Base-by-base conservation (phyloP, 2,888 invertebrate species). In the Epirrhoe alternata region DNA sequence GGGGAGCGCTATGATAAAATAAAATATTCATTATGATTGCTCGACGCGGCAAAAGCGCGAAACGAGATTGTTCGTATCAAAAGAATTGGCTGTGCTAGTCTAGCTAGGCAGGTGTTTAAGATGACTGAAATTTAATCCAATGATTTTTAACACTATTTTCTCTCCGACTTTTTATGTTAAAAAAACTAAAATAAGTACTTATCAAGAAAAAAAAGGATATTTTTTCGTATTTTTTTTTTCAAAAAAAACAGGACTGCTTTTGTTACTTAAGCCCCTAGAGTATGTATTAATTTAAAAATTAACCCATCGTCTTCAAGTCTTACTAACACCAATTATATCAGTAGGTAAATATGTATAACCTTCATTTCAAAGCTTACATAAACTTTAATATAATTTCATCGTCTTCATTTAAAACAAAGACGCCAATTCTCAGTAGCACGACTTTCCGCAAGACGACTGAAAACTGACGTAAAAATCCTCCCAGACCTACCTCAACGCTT, bases 21-120 rank as follows among this genome's bases (percentile, higher is more conserved):
- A 92, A 92, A 93, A 92, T 92, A 92, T 93, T 92, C 92, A 92
- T 93, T 92, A 93, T 92, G 90, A 92, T 91, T 90, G 89, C 90
- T 89, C 86, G 84, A 81, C 86, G 88, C 89, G 88, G 84, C 85
- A 85, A 86, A 87, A 85, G 87, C 89, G 87, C 88, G 89, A 79
- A 78, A 74, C 79, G 81, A 77, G 81, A 73, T 79, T 83, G 78
- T 85, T 64, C 56, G 38, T 64, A 53, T 59, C 61, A 50, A 30
- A 65, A 56, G 78, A 61, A 77, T 85, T 86, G 89, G 87, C 74
- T 60, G 65, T 52, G 62, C 38, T 54, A 10, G 17, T 54, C 12
- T 54, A n/a, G n/a, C 14, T 38, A 55, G 24, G 24, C 38, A 5
- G 16, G 6, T 47, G 6, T 47, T 5, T 47, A 14, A 6, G 7